Percentiles rank a stretch among this genome's conserved stretches.
Evolutionary conservation across 2,113 vertebrate genomes (phyloP).

Genomic region (Rostratula benghalensis): DNA sequence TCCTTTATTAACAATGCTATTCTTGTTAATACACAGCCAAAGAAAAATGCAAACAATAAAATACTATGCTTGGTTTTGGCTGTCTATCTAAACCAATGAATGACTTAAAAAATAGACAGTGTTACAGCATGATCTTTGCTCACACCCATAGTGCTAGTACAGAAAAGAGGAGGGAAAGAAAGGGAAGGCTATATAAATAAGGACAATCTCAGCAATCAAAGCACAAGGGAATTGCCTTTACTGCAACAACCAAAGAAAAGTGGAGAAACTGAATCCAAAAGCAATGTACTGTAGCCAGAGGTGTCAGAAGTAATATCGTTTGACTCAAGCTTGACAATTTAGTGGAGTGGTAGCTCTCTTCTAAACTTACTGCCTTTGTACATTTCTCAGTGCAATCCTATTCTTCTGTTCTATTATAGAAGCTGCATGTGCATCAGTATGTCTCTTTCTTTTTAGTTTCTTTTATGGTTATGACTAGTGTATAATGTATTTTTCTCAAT

Average conservation of each 20-base stretch:
- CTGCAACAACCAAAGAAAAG: slow-evolving; percentile 10
- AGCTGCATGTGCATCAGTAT: not conserved
- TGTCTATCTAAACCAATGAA: not conserved
- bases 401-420: slow-evolving; percentile 42
- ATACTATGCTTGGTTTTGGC: not conserved
- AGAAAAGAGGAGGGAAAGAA: not conserved
- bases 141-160: not conserved
- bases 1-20: not conserved
- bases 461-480: slow-evolving; percentile 45
- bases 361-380: slow-evolving; percentile 47
- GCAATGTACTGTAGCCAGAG: not conserved
- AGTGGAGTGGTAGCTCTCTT: not conserved
- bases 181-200: not conserved
- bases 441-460: slow-evolving; percentile 38
- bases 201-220: not conserved
- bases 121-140: not conserved
- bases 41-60: not conserved
- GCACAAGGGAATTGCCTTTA: slow-evolving; percentile 22
- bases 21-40: not conserved
- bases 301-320: not conserved
- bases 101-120: not conserved
- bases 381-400: slow-evolving; percentile 15
- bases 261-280: slow-evolving; percentile 29
- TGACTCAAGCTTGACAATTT: slow-evolving; percentile 8
- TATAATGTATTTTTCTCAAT: slow-evolving; percentile 54